These are phyloP conservation scores for Xiphophorus hellerii DNA, from an alignment of 2,113 vertebrate species.

Conservation along the genomic window DNA sequence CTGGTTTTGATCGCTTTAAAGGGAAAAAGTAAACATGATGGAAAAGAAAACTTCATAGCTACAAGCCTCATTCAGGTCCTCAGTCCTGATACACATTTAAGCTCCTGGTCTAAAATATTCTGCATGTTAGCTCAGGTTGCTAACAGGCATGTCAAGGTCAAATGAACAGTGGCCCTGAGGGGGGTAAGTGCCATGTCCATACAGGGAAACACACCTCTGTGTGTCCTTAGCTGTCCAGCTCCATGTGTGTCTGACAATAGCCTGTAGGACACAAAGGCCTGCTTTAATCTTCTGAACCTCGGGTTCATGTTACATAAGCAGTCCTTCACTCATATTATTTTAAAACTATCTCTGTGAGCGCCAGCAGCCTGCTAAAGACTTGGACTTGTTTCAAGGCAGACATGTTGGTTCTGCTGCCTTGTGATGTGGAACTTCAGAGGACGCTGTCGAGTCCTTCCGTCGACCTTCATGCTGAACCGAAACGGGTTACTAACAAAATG, in stretches of 20 bases:
- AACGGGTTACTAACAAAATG: neutral
- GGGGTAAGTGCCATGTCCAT: neutral
- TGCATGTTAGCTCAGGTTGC: neutral
- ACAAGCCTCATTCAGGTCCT: too few relatives aligned
- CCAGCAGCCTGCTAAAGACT: too few relatives aligned
- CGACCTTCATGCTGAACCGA: neutral
- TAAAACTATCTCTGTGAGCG: too few relatives aligned
- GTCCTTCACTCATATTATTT: neutral
- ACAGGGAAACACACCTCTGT: neutral
- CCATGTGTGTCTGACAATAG: neutral
- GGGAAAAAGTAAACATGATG: too few relatives aligned
- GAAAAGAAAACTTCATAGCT: too few relatives aligned
- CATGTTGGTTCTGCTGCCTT: too few relatives aligned
- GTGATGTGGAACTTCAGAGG: too few relatives aligned
- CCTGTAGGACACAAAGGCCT: constrained; percentile 3
- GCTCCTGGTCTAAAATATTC: too few relatives aligned
- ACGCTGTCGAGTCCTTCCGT: neutral
- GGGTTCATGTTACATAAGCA: neutral
- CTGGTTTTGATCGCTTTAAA: too few relatives aligned
- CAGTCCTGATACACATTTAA: too few relatives aligned
- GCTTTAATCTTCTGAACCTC: neutral
- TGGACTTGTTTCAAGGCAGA: too few relatives aligned
- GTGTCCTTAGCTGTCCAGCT: neutral
- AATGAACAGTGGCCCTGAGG: neutral
- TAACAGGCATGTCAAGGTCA: neutral